Evolutionary conservation across 2,888 invertebrate species (phyloP), one percentile per base, ranked within the genome.

Genomic region (Orchesella flavescens): DNA sequence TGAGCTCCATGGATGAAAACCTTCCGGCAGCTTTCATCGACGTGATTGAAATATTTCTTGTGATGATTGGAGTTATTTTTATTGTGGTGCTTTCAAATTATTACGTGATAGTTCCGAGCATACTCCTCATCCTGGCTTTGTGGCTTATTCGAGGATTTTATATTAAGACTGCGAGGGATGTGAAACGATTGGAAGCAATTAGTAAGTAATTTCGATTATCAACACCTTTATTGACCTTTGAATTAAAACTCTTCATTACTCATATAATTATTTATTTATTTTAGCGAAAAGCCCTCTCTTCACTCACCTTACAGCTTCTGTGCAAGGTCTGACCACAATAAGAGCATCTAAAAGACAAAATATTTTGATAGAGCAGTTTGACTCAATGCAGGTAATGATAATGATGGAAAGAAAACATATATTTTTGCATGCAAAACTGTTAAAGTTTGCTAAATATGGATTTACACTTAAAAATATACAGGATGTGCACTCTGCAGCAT

Each of bases 251-350:
- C n/a, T 15, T n/a, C n/a, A 12, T 57, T 57, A 57, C 17, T 15
- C n/a, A 12, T 57, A 57, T 5, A 57, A 57, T 15, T 57, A 12
- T 57, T 57, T 57, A 9, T 57, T n/a, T n/a, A 57, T 81, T 90
- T 73, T 91, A 96, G 96, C 95, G 85, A 94, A 97, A 85, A 97
- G 97, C 89, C 98, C 98, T 0, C 95, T 99, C 17, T 98, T 97
- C 91, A 95, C 95, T 1, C 97, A 98, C 89, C 91, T 98, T 89
- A 95, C 94, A 89, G 95, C 97, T 43, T 94, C 96, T 0, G 91
- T 98, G 12, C 95, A 95, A 90, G 98, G 98, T 0, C 91, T 98
- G 85, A 93, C 96, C 0, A 97, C 97, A 0, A 97, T 99, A 66
- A 92, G 98, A 74, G 96, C 97, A 0, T 97, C 96, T 90, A 93